These are phyloP conservation scores for Poecile atricapillus DNA, from an alignment of 2,113 vertebrate genomes.

Conservation along the genomic window DNA sequence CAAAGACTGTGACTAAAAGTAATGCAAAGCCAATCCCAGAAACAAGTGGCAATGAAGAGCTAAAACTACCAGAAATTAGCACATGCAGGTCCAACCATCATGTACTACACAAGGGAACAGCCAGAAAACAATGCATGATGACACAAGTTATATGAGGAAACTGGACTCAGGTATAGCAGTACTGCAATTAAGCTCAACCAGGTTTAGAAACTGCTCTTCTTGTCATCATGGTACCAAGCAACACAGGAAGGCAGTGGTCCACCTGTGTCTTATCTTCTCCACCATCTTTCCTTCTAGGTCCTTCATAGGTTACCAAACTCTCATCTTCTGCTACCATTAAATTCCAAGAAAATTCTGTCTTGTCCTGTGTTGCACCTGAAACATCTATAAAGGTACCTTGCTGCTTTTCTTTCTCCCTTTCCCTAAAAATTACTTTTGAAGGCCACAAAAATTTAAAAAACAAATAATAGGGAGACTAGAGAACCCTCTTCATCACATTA, in stretches of 20 bases:
- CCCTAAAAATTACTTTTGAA: not conserved
- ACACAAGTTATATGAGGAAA: not conserved
- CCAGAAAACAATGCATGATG: not conserved
- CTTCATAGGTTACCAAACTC: not conserved
- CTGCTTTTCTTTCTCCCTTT: not conserved
- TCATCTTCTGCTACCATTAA: not conserved
- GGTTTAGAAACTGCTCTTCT: not conserved
- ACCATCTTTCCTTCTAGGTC: not conserved
- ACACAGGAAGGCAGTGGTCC: not conserved
- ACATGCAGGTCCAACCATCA: not conserved
- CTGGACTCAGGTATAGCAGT: not conserved
- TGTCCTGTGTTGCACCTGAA: not conserved
- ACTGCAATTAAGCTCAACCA: not conserved
- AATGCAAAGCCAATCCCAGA: not conserved
- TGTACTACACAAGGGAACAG: fast-evolving
- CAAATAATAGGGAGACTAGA: not conserved
- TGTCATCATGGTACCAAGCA: not conserved
- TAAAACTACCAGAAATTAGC: not conserved
- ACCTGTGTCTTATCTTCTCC: not conserved
- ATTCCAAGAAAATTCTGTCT: not conserved
- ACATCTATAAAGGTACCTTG: not conserved
- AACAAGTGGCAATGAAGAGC: not conserved
- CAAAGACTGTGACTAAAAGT: not conserved
- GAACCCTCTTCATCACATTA: not conserved
- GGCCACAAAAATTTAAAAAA: not conserved